Percentiles rank a stretch among this genome's conserved stretches.
Conservation (phyloP, 2,888 invertebrate species). For the Ophion obscuratus region DNA sequence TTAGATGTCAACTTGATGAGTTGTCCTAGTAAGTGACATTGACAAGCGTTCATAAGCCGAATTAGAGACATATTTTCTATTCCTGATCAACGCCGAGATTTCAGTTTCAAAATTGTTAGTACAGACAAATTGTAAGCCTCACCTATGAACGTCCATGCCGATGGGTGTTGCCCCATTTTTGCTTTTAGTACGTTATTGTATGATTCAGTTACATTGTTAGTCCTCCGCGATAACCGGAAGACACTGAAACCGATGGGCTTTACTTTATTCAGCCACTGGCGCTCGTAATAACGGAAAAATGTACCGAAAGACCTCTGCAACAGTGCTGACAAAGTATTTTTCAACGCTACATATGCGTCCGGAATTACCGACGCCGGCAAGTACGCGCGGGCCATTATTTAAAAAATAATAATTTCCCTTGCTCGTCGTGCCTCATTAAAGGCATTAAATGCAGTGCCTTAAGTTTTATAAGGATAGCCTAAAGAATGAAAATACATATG, state of each 20-base stretch:
- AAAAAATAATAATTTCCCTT: slow-evolving; percentile 43
- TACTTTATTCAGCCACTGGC: slow-evolving; percentile 51
- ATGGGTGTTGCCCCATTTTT: slow-evolving; percentile 47
- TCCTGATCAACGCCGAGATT: background rate
- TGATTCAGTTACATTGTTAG: slow-evolving; percentile 53
- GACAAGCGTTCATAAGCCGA: background rate
- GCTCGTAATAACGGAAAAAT: slow-evolving; percentile 36
- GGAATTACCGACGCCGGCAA: slow-evolving; percentile 35
- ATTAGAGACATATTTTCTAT: background rate
- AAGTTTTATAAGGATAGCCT: slow-evolving; percentile 12
- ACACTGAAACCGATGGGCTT: slow-evolving; percentile 56
- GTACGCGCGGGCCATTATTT: slow-evolving; percentile 54
- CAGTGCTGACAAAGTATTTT: slow-evolving; percentile 5
- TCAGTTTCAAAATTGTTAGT: background rate
- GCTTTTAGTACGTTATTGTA: slow-evolving; percentile 37
- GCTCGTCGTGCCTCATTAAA: slow-evolving; percentile 10
- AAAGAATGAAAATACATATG: slow-evolving; percentile 1
- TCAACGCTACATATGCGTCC: background rate
- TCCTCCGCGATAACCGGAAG: slow-evolving; percentile 35
- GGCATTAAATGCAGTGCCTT: background rate
- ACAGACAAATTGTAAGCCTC: background rate
- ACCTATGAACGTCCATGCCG: slow-evolving; percentile 57
- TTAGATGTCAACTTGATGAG: slow-evolving; percentile 16
- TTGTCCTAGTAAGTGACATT: background rate
- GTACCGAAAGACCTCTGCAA: background rate